These are phyloP conservation scores for Melanchra persicariae DNA, from an alignment of 2,888 invertebrate species.

Conservation along the genomic window DNA sequence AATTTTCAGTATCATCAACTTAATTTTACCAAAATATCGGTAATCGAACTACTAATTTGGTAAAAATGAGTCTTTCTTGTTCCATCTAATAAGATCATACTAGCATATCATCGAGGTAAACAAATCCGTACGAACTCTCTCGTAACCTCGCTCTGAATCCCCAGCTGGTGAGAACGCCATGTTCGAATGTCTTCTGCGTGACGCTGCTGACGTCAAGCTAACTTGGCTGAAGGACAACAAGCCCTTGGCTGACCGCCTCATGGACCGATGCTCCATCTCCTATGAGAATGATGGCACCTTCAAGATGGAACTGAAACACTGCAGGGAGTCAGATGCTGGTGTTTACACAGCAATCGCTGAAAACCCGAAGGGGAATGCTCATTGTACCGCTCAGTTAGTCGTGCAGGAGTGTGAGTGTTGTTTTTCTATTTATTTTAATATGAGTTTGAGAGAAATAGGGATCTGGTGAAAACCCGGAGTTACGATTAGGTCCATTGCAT, in stretches of 20 bases:
- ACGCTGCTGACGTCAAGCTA: constrained; percentile 91
- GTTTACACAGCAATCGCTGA: constrained; percentile 97
- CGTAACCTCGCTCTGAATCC: constrained; percentile 80
- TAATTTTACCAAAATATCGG: constrained; percentile 26
- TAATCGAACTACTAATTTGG: neutral
- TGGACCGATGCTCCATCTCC: constrained; percentile 93
- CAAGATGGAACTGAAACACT: constrained; percentile 94
- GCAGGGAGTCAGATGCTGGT: constrained; percentile 95
- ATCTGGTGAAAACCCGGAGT: constrained; percentile 6
- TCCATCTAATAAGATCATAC: constrained; percentile 13
- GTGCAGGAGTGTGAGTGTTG: constrained; percentile 95
- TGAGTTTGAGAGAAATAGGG: constrained; percentile 23
- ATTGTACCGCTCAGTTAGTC: constrained; percentile 96
- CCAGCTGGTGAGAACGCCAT: constrained; percentile 95
- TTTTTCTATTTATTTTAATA: constrained; percentile 36
- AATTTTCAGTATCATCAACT: constrained; percentile 1
- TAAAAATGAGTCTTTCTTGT: neutral
- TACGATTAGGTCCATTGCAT: neutral
- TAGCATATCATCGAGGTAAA: constrained; percentile 46
- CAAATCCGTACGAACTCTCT: constrained; percentile 79
- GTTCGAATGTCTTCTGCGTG: constrained; percentile 94
- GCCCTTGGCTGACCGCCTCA: constrained; percentile 93
- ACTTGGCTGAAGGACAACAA: constrained; percentile 97
- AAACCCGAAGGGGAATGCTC: constrained; percentile 94
- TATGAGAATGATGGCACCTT: constrained; percentile 91